Evolutionary conservation across 2,797 vertebrate species (phyloP), one percentile per base, ranked within the genome.

Genomic region (Psittacula echo): DNA sequence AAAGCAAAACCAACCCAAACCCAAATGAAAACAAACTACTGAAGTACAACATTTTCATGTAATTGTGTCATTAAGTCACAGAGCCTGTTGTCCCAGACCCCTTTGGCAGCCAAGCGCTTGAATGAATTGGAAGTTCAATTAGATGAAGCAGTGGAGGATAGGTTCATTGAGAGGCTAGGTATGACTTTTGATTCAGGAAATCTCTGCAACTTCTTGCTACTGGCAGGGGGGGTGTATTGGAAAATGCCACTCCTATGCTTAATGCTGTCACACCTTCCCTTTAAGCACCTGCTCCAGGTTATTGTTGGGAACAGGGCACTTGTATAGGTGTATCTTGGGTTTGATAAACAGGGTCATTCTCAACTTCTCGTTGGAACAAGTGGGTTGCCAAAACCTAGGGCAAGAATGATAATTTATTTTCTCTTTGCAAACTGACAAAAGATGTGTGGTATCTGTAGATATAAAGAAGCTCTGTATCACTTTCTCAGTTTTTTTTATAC

Each of bases 61-160:
- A 75, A 72, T 88, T 68, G 41, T 94, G 66, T 47, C 58, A 80
- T 53, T 74, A 81, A 84, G 56, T 73, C 62, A 37, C 34, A 6
- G 27, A 88, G 30, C 48, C 11, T 42, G 18, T 53, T 86, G 47
- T 84, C 47, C 62, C 73, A 76, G 77, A 66, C 71, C 21, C 32
- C 48, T 64, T 37, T 65, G 56, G 7, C 0, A 0, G 41, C 37
- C 34, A 67, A 66, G 30, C 0, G 0, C 60, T 34, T 77, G 27
- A 92, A 87, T 47, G 42, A 90, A 23, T 45, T 71, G 47, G 64
- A 80, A 61, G 15, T 42, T 14, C 48, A 60, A 16, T 67, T 74
- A 85, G 44, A 22, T 68, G 66, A 72, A 68, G 53, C 15, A 76
- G 14, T 50, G 34, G 50, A 50, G 37, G 29, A 34, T 21, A 32